Conservation (phyloP, 2,113 vertebrate genomes). For the Suncus etruscus region DNA sequence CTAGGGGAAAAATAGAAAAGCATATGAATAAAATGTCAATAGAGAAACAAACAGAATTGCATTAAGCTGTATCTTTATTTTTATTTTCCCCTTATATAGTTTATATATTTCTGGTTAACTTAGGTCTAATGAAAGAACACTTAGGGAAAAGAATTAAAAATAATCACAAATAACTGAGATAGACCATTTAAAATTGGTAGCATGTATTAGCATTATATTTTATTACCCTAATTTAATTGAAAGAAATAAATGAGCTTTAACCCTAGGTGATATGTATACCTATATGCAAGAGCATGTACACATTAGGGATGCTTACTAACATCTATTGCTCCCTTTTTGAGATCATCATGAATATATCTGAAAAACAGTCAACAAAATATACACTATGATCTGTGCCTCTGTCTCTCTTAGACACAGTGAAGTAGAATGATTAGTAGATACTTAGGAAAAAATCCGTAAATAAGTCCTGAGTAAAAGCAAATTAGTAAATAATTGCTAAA, state of each 20-base stretch:
- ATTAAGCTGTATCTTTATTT: not conserved
- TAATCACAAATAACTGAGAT: not conserved
- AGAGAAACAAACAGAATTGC: not conserved
- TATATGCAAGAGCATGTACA: too few relatives aligned
- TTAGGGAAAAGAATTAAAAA: not conserved
- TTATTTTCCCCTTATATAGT: not conserved
- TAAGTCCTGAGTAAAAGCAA: not conserved
- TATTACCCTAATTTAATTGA: slow-evolving; percentile 21
- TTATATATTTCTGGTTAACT: not conserved
- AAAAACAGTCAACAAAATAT: not conserved
- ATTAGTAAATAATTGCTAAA: not conserved
- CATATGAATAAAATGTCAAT: not conserved
- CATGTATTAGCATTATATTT: not conserved
- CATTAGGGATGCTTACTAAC: not conserved
- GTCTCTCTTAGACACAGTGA: not conserved
- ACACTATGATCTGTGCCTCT: not conserved
- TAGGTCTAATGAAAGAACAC: not conserved
- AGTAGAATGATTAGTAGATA: too few relatives aligned
- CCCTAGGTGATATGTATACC: not conserved
- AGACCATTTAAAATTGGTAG: slow-evolving; percentile 11
- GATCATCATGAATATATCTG: not conserved
- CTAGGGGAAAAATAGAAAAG: not conserved
- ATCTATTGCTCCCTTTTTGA: not conserved
- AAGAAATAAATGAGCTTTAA: not conserved
- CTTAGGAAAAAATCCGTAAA: too few relatives aligned